Base-by-base conservation (phyloP, 2,888 invertebrate genomes). In the Lamellibrachia satsuma region DNA sequence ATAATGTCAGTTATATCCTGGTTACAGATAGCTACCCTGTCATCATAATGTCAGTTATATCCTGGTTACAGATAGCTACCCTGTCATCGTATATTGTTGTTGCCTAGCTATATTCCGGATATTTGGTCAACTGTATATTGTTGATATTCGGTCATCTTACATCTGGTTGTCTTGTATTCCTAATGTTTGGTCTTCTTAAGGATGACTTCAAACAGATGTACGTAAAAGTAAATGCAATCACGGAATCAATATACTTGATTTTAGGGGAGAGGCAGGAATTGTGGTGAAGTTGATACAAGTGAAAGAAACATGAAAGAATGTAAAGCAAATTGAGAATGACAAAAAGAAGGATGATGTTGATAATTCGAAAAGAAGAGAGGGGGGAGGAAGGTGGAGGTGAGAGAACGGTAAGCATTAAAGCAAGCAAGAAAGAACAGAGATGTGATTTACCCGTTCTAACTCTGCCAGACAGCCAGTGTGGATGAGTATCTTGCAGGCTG, bases 401-500 rank as follows among this genome's bases (percentile, higher is more conserved):
- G 57, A 15, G 57, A 57, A 39, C 39, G 39, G 39, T 39, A 39
- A 39, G 39, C 39, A 39, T 39, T 39, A 39, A 39, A 39, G 39
- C 39, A 39, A 39, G 22, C 3, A 11, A 11, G 22, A 22, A 75
- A 75, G 4, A 75, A 75, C 11, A 6, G 22, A 15, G 57, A 57
- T 6, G n/a, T 22, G 91, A 94, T 96, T 94, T 94, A 97, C 97
- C 95, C 98, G 97, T 95, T 98, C 98, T 97, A 98, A 97, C 91
- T 97, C 97, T 95, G 97, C 97, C 96, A 98, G 98, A 97, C 99
- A 99, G 94, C 97, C 98, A 93, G 98, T 97, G 97, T 99, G 99
- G 57, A 98, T 98, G 94, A 99, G 98, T 95, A 99, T 98, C 97
- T 98, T 98, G 97, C 99, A 99, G 75, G 98, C 98, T 11, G 98